A percentile compares a stretch with the other conserved stretches of the same genome.
phyloP scores from a whole-genome alignment of 2,113 vertebrate genomes.

The Theristicus caerulescens region DNA sequence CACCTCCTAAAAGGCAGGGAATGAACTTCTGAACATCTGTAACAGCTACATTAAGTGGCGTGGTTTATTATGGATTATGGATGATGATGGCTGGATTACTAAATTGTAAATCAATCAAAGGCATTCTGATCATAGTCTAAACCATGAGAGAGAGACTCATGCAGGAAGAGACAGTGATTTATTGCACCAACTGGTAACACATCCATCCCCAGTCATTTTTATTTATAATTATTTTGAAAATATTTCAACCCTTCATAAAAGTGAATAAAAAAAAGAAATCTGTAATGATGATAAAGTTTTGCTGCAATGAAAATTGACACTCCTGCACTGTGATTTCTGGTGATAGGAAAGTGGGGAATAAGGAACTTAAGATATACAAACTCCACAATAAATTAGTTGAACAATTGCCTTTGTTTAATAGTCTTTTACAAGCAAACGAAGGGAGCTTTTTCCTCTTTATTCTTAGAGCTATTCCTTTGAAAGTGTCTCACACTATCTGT shows the following conservation, averaged over 20 bases:
- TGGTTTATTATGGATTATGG: conserved; percentile 57
- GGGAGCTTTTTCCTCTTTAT: not conserved
- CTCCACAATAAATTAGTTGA: not conserved
- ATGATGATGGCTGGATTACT: conserved; percentile 41
- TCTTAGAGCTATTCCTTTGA: not conserved
- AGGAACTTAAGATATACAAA: not conserved
- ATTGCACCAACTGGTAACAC: conserved; percentile 45
- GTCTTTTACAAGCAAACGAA: not conserved
- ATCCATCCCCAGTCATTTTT: conserved; percentile 30
- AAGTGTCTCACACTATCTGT: not conserved
- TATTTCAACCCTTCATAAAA: conserved; percentile 39
- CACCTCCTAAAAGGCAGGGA: conserved; percentile 30
- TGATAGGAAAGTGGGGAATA: not conserved
- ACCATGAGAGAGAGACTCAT: not conserved
- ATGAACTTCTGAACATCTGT: conserved; percentile 44
- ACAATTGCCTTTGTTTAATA: conserved; percentile 5
- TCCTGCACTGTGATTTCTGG: not conserved
- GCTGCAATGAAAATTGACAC: not conserved
- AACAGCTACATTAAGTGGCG: conserved; percentile 37
- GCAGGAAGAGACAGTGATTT: conserved; percentile 38
- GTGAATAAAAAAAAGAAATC: not conserved
- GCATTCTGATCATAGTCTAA: conserved; percentile 19
- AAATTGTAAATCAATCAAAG: conserved; percentile 58
- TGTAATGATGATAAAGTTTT: conserved; percentile 6
- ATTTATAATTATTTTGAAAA: conserved; percentile 45